Evolutionary conservation across 2,888 invertebrate species (phyloP).

Genomic region (Choreutis nemorana): DNA sequence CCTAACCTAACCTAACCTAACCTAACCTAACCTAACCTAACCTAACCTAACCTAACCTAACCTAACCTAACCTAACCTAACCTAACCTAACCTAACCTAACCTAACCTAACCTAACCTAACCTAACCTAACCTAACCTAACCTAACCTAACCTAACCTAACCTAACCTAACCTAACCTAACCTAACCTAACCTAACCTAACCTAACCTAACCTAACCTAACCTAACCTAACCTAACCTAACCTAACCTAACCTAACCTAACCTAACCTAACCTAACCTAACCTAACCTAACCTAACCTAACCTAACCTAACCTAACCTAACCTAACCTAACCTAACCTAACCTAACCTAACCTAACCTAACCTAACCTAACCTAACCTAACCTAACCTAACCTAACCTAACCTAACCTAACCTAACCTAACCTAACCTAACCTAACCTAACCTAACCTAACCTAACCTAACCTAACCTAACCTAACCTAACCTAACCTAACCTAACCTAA

Average conservation of each 20-base stretch:
- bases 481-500: too few species aligned
- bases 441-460: too few species aligned
- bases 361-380: too few species aligned
- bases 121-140: constrained; percentile 9
- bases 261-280: constrained; percentile 10
- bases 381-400: too few species aligned
- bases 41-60: constrained; percentile 9
- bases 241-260: constrained; percentile 9
- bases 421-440: too few species aligned
- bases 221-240: constrained; percentile 10
- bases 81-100: constrained; percentile 10
- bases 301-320: constrained; percentile 10
- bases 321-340: too few species aligned
- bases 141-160: constrained; percentile 8
- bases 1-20: constrained; percentile 9
- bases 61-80: constrained; percentile 10
- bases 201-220: constrained; percentile 10
- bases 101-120: constrained; percentile 10
- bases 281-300: constrained; percentile 10
- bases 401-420: too few species aligned
- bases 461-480: too few species aligned
- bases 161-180: constrained; percentile 10
- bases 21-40: constrained; percentile 10
- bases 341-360: too few species aligned
- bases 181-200: constrained; percentile 10